phyloP scores from a whole-genome alignment of 2,113 vertebrate genomes.

The Microtus pennsylvanicus region DNA sequence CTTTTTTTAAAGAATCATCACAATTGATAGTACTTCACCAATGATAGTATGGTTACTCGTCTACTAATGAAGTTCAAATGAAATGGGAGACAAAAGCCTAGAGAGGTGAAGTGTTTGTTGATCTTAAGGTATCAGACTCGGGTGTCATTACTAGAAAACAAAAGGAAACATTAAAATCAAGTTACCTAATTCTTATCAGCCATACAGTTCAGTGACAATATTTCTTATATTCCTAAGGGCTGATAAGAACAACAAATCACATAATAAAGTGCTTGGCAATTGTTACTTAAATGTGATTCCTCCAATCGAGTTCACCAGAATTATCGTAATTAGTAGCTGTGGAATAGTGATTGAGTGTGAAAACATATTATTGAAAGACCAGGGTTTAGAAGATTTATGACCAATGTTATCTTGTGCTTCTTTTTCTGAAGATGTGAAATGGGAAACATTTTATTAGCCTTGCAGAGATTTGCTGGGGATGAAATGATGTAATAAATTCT shows the following conservation, averaged over 20 bases:
- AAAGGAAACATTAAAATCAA: constrained; percentile 36
- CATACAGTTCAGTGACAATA: constrained; percentile 61
- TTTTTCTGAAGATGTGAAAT: neutral
- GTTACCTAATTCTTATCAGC: constrained; percentile 33
- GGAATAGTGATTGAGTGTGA: neutral
- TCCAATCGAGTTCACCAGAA: neutral
- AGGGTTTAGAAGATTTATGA: neutral
- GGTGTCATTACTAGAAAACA: constrained; percentile 31
- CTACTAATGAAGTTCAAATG: constrained; percentile 51
- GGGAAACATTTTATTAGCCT: neutral
- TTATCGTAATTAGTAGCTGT: constrained; percentile 14
- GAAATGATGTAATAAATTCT: neutral
- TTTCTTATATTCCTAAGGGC: constrained; percentile 52
- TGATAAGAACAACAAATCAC: constrained; percentile 35
- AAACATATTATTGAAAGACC: neutral
- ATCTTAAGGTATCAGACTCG: constrained; percentile 33
- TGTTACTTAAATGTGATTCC: constrained; percentile 50
- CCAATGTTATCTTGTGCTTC: neutral
- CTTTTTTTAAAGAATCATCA: neutral
- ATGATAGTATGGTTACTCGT: neutral
- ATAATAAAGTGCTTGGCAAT: constrained; percentile 39
- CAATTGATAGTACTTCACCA: neutral
- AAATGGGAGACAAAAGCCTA: neutral
- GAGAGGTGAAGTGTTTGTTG: constrained; percentile 18
- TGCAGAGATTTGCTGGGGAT: neutral